Percentiles rank a stretch among this genome's conserved stretches.
Conservation (phyloP, 2,797 vertebrate species). For the Peromyscus attwateri region DNA sequence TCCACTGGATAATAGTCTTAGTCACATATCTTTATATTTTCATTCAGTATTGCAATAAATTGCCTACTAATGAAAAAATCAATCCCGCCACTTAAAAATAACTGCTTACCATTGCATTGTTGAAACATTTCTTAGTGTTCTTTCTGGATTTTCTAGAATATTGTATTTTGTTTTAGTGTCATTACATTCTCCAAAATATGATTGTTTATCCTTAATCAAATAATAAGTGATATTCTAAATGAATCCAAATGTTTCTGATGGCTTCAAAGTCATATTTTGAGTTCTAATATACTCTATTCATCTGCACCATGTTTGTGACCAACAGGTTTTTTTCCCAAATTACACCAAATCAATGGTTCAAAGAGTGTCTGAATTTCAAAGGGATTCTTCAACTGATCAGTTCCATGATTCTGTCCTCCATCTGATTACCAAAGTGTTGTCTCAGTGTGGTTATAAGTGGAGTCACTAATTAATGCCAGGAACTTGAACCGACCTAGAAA, state of each 20-base stretch:
- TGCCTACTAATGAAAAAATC: not conserved
- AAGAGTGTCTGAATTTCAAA: conserved; percentile 8
- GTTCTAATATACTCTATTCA: not conserved
- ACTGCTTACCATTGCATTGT: not conserved
- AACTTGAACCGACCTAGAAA: conserved; percentile 12
- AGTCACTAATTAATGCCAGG: not conserved
- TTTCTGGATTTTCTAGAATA: not conserved
- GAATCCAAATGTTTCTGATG: not conserved
- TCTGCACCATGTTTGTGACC: not conserved
- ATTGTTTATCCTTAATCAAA: not conserved
- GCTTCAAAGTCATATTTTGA: conserved; percentile 9
- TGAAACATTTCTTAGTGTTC: not conserved
- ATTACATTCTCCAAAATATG: not conserved
- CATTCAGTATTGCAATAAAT: not conserved
- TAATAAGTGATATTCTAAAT: not conserved
- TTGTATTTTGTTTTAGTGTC: not conserved
- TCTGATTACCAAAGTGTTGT: not conserved
- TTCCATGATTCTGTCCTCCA: not conserved
- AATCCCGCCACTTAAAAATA: not conserved
- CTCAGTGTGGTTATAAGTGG: not conserved
- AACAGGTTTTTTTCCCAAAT: not conserved
- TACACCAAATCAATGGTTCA: conserved; percentile 29
- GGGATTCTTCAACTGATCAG: not conserved
- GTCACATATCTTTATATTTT: not conserved
- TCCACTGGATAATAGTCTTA: not conserved